phyloP scores from a whole-genome alignment of 2,113 vertebrate genomes.

The Notothenia rossii region DNA sequence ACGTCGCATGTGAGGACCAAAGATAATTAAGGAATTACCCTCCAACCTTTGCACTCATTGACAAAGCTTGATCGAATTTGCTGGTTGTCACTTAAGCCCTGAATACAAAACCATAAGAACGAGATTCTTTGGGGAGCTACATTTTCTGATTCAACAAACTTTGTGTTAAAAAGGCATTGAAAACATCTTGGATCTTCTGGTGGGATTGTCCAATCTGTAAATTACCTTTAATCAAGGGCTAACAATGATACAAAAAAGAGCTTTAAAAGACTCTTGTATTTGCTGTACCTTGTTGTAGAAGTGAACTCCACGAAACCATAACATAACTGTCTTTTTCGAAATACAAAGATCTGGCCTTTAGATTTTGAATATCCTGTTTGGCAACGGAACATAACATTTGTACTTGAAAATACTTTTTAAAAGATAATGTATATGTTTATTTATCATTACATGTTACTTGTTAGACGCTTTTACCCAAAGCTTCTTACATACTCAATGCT shows the following conservation, averaged over 20 bases:
- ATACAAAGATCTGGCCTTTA: not conserved
- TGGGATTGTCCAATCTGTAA: not conserved
- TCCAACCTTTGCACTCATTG: conserved; percentile 18
- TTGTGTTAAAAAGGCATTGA: not conserved
- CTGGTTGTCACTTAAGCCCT: not conserved
- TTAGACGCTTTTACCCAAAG: no score
- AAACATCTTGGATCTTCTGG: not conserved
- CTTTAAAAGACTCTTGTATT: no score
- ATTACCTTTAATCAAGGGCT: not conserved
- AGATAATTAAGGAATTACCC: conserved; percentile 31
- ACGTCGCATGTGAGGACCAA: conserved; percentile 12
- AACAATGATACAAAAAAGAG: no score
- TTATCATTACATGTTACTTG: no score
- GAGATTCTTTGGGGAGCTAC: not conserved
- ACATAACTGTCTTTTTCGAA: not conserved
- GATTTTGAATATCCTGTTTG: conserved; percentile 1
- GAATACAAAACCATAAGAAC: not conserved
- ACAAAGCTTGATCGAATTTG: conserved; percentile 10
- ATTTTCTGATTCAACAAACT: not conserved
- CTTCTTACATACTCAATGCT: no score
- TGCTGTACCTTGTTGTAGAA: not conserved
- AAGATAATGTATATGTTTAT: no score
- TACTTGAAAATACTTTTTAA: not conserved
- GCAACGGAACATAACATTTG: not conserved
- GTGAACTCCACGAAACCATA: not conserved